phyloP scores from a whole-genome alignment of 2,797 vertebrate genomes.

The Pelochelys cantorii region DNA sequence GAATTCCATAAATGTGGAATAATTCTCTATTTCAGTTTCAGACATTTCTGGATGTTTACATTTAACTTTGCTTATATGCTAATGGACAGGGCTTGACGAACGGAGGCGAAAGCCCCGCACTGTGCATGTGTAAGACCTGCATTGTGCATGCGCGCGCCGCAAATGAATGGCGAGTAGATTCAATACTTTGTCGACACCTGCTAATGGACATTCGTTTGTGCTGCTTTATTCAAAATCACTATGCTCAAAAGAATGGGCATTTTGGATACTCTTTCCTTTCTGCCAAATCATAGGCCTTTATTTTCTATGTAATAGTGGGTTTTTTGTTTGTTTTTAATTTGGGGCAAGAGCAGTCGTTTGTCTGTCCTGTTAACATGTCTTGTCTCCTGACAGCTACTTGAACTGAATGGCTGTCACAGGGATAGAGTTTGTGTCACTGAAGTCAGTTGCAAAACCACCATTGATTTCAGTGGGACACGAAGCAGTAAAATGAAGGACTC shows the following conservation, averaged over 20 bases:
- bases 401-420: not conserved
- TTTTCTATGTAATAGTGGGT: not conserved
- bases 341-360: not conserved
- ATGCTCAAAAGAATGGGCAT: not conserved
- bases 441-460: not conserved
- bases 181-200: no score
- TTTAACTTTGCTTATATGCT: not conserved
- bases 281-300: not conserved
- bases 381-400: not conserved
- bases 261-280: not conserved
- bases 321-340: not conserved
- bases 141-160: no score
- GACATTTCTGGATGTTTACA: not conserved
- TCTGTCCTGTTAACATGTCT: not conserved
- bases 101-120: no score
- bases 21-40: not conserved
- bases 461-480: not conserved
- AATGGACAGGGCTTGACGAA: no score
- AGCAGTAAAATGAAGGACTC: conserved; percentile 4
- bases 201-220: not conserved
- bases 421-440: not conserved
- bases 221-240: not conserved
- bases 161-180: no score
- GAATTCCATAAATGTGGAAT: not conserved
- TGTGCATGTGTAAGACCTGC: no score